Base-by-base conservation (phyloP, 2,113 vertebrate species). In the Procapra przewalskii region DNA sequence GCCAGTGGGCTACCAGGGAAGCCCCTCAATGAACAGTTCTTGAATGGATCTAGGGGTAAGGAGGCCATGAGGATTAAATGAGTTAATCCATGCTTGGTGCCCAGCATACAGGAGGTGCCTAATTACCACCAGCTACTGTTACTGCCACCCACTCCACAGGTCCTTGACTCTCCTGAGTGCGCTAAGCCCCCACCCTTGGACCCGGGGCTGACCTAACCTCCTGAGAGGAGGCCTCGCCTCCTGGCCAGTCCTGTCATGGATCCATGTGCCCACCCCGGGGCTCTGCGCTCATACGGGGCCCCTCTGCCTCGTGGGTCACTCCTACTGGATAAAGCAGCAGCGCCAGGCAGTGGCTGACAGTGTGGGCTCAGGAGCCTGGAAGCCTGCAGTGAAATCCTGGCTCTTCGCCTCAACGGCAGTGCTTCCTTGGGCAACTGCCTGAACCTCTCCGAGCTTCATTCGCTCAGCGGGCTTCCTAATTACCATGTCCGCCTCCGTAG, bases 321-420 rank as follows among this genome's bases (percentile, higher is more conserved):
- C 45, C 25, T n/a, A 5, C 31, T 25, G 6, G 29, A 5, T 15
- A 21, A 29, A 9, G 84, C 3, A 27, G 43, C 3, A 3, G 83
- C 14, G 0, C 57, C 10, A 2, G 31, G 17, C 23, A 19, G 36
- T 11, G 77, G 11, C 16, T 45, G 23, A 14, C 23, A n/a, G 16
- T 16, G 1, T 89, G 31, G 16, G 79, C 50, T 71, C 13, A 2
- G 50, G 40, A 50, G 40, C 25, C 25, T 36, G 40, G 25, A 0
- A 23, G 7, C 31, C 52, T 40, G 50, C 1, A 0, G 2, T 5
- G 19, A 23, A 50, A 50, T 40, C 60, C 52, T 75, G 60, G 52
- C 60, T 75, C 79, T 40, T 12, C 11, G 55, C 4, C 7, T 54
- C 21, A 57, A 8, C 0, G 0, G 64, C 3, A 1, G 15, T 45